Percentiles rank a stretch among this genome's conserved stretches.
These are phyloP conservation scores for Cydia fagiglandana DNA, from an alignment of 1,140 invertebrate genomes.

Conservation along the genomic window DNA sequence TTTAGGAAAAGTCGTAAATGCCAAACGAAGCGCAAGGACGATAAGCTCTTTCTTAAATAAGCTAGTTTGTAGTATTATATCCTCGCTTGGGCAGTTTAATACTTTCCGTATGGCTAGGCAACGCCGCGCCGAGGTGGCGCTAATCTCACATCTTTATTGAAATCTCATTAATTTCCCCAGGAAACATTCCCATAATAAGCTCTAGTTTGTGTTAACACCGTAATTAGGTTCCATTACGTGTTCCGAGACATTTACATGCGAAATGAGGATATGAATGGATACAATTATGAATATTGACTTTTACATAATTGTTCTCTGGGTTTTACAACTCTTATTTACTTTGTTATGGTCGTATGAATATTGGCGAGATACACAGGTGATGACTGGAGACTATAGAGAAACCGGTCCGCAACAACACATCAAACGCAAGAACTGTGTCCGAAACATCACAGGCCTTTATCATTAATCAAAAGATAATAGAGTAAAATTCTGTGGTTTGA, in stretches of 20 bases:
- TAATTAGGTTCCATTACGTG: constrained; percentile 2
- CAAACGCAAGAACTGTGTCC: no score
- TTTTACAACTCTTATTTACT: no score
- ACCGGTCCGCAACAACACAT: no score
- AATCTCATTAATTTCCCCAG: background rate
- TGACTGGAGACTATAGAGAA: no score
- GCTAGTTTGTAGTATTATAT: background rate
- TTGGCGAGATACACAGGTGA: no score
- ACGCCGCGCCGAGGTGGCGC: constrained; percentile 16
- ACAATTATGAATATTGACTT: background rate
- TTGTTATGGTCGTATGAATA: no score
- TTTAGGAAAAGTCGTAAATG: no score
- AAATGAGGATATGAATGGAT: background rate
- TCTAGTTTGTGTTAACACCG: background rate
- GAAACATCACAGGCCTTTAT: no score
- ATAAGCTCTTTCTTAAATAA: background rate
- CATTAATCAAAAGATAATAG: no score
- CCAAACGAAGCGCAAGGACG: no score
- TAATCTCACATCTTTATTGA: constrained; percentile 3
- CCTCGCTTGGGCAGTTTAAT: constrained; percentile 3
- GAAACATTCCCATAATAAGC: background rate
- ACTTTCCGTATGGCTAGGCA: background rate
- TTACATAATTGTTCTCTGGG: no score
- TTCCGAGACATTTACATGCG: background rate
- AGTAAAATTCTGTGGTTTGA: no score